Conservation (phyloP, 2,797 vertebrate species). For the Amblyopsis hoosieri region DNA sequence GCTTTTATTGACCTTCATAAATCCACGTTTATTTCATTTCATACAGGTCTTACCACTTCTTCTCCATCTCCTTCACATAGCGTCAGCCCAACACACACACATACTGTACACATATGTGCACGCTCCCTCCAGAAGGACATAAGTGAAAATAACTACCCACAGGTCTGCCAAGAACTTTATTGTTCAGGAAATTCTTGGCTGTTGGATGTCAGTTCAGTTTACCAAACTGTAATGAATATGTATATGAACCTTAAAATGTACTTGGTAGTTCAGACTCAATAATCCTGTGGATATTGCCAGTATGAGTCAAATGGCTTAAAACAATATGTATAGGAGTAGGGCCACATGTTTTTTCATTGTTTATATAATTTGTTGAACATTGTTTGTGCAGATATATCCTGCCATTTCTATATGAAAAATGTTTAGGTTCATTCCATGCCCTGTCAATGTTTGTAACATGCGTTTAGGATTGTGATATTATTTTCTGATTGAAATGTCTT, state of each 20-base stretch:
- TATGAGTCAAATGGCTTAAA: slow-evolving; percentile 27
- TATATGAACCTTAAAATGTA: slow-evolving; percentile 45
- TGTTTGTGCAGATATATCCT: no score
- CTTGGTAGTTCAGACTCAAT: slow-evolving; percentile 19
- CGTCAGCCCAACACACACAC: background rate
- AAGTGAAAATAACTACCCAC: slow-evolving; percentile 21
- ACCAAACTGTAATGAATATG: slow-evolving; percentile 32
- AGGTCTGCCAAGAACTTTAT: slow-evolving; percentile 10
- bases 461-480: background rate
- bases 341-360: slow-evolving; percentile 16
- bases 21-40: slow-evolving; percentile 7
- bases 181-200: slow-evolving; percentile 17
- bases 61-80: background rate
- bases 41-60: slow-evolving; percentile 2
- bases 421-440: no score
- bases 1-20: slow-evolving; percentile 13
- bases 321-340: no score
- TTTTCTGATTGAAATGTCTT: background rate
- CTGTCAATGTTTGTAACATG: background rate
- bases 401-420: no score
- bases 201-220: slow-evolving; percentile 15
- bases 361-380: background rate
- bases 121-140: background rate
- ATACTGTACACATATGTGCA: background rate
- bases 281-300: slow-evolving; percentile 29